A percentile compares a stretch with the other conserved stretches of the same genome.
Conservation (phyloP, 2,888 invertebrate genomes). For the Atethmia centrago region DNA sequence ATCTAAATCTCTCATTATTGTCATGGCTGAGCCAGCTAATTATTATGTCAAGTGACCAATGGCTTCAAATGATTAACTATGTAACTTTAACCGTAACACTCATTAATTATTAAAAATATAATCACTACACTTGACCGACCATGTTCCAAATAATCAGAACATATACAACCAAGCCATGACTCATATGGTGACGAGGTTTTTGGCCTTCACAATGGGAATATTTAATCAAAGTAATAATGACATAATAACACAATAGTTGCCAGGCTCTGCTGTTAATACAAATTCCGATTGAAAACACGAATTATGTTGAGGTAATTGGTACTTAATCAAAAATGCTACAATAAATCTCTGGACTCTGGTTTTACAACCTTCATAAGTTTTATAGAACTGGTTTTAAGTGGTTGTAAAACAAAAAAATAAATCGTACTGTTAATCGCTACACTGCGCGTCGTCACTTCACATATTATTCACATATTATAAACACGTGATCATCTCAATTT, state of each 20-base stretch:
- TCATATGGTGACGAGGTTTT: constrained; percentile 55
- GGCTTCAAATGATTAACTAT: constrained; percentile 23
- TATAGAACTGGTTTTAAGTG: constrained; percentile 36
- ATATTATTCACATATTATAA: constrained; percentile 43
- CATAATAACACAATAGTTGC: constrained; percentile 48
- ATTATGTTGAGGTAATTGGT: not conserved
- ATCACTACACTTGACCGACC: constrained; percentile 24
- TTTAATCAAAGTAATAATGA: constrained; percentile 55
- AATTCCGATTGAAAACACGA: constrained; percentile 24
- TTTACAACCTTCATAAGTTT: constrained; percentile 23
- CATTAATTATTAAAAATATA: constrained; percentile 28
- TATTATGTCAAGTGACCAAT: constrained; percentile 10
- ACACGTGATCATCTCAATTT: constrained; percentile 39
- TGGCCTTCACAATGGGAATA: constrained; percentile 58
- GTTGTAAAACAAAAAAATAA: constrained; percentile 15
- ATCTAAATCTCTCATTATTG: constrained; percentile 48
- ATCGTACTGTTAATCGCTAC: constrained; percentile 12
- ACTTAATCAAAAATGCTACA: constrained; percentile 6
- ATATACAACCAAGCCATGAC: constrained; percentile 41
- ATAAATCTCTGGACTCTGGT: not conserved
- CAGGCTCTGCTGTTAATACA: constrained; percentile 10
- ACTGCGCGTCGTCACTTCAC: constrained; percentile 49
- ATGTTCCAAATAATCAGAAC: constrained; percentile 39
- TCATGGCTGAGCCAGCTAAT: constrained; percentile 29
- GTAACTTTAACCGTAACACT: constrained; percentile 6